A percentile compares a stretch with the other conserved stretches of the same genome.
Evolutionary conservation across 2,888 invertebrate genomes (phyloP).

Genomic region (Nasonovia ribisnigri): DNA sequence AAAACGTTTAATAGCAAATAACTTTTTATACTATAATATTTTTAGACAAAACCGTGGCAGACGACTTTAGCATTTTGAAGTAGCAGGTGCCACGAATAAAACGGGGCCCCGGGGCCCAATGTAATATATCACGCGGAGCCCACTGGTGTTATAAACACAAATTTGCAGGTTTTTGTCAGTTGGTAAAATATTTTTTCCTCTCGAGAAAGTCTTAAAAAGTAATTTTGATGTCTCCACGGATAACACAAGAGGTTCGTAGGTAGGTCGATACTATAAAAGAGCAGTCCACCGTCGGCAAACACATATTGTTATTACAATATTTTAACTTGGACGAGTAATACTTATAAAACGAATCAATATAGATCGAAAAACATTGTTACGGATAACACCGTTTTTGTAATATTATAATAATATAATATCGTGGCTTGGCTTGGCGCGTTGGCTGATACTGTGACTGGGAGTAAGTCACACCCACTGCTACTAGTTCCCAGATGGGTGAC

Average conservation of each 20-base stretch:
- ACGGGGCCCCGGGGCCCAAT: background rate
- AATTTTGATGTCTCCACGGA: background rate
- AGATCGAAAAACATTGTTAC: background rate
- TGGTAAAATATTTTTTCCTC: background rate
- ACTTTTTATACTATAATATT: background rate
- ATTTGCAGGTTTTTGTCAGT: background rate
- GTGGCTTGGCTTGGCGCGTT: no score
- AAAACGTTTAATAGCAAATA: background rate
- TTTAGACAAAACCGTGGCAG: background rate
- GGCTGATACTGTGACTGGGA: no score
- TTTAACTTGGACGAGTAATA: background rate
- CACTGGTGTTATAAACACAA: slow-evolving; percentile 14
- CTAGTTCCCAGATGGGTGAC: no score
- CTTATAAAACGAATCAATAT: background rate
- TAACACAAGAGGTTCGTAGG: background rate
- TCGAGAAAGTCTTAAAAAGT: slow-evolving; percentile 1
- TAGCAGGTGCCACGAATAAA: background rate
- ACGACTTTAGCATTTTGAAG: background rate
- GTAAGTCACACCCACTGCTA: no score
- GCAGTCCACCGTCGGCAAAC: no score
- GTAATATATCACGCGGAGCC: background rate
- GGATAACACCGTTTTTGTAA: background rate
- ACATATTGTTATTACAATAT: background rate
- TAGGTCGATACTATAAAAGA: no score
- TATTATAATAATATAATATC: no score